Evolutionary conservation across 1,140 invertebrate species (phyloP).

Genomic region (Hyles vespertilio): DNA sequence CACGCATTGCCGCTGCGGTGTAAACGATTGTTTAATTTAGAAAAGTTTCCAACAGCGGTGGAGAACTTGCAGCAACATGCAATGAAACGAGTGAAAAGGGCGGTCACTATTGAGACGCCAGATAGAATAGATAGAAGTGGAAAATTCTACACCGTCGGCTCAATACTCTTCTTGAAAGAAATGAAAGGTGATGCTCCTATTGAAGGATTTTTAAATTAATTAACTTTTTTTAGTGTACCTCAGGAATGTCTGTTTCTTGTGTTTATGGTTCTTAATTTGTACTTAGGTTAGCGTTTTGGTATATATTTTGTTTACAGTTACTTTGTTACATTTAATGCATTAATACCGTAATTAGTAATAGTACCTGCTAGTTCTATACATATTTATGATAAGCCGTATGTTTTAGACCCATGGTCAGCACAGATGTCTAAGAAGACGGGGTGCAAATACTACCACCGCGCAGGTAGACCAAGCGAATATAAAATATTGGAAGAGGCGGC

Average conservation of each 20-base stretch:
- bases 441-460: conserved; percentile 46
- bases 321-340: neutral
- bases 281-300: neutral
- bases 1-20: conserved; percentile 75
- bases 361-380: neutral
- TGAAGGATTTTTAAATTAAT: neutral
- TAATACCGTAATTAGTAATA: neutral
- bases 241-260: no score
- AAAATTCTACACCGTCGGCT: conserved; percentile 60
- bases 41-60: conserved; percentile 53
- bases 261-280: neutral
- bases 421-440: conserved; percentile 54
- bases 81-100: conserved; percentile 52
- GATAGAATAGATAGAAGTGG: conserved; percentile 50
- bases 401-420: conserved; percentile 65
- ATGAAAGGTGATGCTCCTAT: conserved; percentile 48
- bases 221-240: neutral
- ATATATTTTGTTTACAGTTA: neutral
- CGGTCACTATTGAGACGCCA: conserved; percentile 56
- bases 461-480: conserved; percentile 44
- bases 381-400: conserved; percentile 5
- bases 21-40: conserved; percentile 77
- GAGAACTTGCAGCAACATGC: conserved; percentile 52
- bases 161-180: conserved; percentile 63
- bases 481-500: conserved; percentile 39